Evolutionary conservation across 64 coral and sea anemone genomes (phyloP).

Genomic region (Stylophora pistillata): DNA sequence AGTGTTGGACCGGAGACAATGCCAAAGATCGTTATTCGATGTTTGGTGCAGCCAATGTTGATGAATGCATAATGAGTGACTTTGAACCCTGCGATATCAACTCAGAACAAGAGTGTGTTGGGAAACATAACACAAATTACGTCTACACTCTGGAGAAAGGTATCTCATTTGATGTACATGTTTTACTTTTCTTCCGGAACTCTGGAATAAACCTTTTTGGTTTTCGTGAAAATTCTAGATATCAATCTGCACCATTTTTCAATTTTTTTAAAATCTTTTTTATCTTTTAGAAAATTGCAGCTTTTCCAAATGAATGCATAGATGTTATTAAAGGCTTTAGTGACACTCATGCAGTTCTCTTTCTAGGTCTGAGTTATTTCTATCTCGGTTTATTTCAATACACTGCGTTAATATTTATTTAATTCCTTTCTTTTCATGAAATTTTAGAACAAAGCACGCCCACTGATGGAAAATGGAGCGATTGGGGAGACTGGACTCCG

Average conservation of each 20-base stretch:
- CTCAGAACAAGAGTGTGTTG: not conserved
- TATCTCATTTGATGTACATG: not conserved
- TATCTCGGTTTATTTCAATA: no score
- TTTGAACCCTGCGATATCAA: not conserved
- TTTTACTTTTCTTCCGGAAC: not conserved
- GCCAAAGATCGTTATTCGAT: not conserved
- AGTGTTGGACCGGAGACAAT: not conserved
- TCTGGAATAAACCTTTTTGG: not conserved
- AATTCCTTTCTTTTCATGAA: not conserved
- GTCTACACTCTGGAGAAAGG: not conserved
- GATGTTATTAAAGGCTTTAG: no score
- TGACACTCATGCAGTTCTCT: no score
- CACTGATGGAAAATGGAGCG: slow-evolving; percentile 8
- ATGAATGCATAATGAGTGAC: not conserved
- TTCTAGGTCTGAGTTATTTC: no score
- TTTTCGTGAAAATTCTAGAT: not conserved
- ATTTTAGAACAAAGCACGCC: not conserved
- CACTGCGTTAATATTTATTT: not conserved
- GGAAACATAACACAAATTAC: not conserved
- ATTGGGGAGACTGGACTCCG: slow-evolving; percentile 30
- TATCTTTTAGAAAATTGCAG: no score
- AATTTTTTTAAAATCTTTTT: not conserved
- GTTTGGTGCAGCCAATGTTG: not conserved
- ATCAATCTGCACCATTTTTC: not conserved
- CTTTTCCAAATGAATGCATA: no score